Evolutionary conservation across 2,113 vertebrate genomes (phyloP).

Genomic region (Rallus limicola): DNA sequence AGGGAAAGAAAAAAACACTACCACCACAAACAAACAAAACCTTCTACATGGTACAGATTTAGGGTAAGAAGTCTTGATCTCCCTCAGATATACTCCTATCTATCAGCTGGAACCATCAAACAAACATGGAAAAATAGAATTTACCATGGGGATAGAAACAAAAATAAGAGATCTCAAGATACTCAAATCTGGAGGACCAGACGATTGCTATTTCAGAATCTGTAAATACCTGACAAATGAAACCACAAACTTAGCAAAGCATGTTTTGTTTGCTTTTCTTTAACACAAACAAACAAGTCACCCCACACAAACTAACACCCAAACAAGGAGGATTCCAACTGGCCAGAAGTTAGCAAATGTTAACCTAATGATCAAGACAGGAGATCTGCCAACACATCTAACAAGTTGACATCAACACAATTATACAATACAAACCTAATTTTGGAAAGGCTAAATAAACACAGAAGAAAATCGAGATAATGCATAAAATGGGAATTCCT

Average conservation of each 20-base stretch:
- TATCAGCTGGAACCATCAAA: background rate
- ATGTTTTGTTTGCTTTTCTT: background rate
- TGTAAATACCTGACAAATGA: background rate
- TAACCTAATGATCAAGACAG: background rate
- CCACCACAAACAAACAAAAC: too few species aligned
- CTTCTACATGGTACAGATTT: background rate
- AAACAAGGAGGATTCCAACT: background rate
- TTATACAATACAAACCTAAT: background rate
- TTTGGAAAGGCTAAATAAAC: background rate
- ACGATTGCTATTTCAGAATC: background rate
- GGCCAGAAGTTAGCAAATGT: background rate
- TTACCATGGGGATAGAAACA: background rate
- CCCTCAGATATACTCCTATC: background rate
- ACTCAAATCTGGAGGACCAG: background rate
- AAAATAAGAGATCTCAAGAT: background rate
- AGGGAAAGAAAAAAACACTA: too few species aligned
- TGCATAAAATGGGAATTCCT: background rate
- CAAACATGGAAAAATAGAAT: background rate
- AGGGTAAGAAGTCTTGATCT: background rate
- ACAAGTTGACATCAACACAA: background rate
- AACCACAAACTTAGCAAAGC: background rate
- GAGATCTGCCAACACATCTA: background rate
- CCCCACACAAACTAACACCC: accelerated
- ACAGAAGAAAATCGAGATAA: background rate
- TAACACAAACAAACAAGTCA: background rate